Conservation (phyloP, 2,113 vertebrate genomes). For the Pelodiscus sinensis region DNA sequence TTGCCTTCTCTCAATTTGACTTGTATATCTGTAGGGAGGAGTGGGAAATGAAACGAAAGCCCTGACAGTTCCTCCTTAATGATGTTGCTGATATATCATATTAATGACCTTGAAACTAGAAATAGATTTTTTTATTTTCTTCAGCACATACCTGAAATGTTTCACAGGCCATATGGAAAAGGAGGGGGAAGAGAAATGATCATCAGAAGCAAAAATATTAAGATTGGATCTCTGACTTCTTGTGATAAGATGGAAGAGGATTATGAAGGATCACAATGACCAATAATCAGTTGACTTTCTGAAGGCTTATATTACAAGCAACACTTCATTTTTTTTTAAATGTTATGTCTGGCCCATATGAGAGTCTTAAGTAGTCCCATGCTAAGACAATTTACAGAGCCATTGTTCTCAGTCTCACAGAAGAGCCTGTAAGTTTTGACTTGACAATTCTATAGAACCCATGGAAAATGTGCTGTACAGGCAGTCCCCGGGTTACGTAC, state of each 20-base stretch:
- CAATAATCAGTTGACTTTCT: too few relatives aligned
- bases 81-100: not conserved
- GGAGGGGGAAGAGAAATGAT: not conserved
- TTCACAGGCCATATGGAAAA: too few relatives aligned
- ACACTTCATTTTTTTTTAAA: too few relatives aligned
- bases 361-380: not conserved
- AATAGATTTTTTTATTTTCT: not conserved
- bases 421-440: not conserved
- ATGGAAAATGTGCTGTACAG: too few relatives aligned
- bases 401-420: not conserved
- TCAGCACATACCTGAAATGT: too few relatives aligned
- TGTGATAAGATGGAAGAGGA: not conserved
- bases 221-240: not conserved
- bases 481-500: too few relatives aligned
- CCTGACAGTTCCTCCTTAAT: not conserved
- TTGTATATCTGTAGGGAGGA: not conserved
- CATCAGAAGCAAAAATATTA: not conserved
- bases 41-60: not conserved
- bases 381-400: not conserved
- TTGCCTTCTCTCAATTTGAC: too few relatives aligned
- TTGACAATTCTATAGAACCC: not conserved
- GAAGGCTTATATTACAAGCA: too few relatives aligned
- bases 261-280: not conserved
- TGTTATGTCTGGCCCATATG: not conserved
- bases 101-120: not conserved